These are phyloP conservation scores for Atrichornis clamosus DNA, from an alignment of 2,113 vertebrate genomes.

Conservation along the genomic window DNA sequence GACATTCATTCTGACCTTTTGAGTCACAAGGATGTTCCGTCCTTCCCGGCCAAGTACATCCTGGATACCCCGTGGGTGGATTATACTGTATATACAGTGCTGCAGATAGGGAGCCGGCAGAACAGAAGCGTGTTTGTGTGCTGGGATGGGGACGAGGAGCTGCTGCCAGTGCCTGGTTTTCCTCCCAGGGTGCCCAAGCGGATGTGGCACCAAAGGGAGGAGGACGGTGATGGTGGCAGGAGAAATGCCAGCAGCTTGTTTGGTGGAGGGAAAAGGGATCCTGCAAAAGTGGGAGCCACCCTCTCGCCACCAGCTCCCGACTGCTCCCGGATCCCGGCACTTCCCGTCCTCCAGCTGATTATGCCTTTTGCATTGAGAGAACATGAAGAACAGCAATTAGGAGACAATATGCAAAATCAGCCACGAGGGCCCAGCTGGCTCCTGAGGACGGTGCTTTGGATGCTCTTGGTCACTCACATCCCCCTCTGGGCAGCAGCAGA, in stretches of 20 bases:
- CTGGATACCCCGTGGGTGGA: slow-evolving; percentile 5
- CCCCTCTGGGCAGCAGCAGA: neutral
- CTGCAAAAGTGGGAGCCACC: neutral
- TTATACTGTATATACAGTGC: slow-evolving; percentile 5
- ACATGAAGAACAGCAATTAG: neutral
- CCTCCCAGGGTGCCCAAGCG: neutral
- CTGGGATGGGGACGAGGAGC: neutral
- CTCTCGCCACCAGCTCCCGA: neutral
- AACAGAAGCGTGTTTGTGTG: neutral
- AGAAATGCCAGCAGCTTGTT: neutral
- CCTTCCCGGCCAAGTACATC: slow-evolving; percentile 3
- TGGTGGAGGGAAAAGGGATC: neutral
- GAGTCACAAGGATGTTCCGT: slow-evolving; percentile 51
- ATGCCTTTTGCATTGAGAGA: neutral
- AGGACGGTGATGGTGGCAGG: neutral
- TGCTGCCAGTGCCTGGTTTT: neutral
- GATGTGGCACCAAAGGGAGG: neutral
- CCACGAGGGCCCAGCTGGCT: neutral
- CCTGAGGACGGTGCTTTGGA: neutral
- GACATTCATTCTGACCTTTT: slow-evolving; percentile 53
- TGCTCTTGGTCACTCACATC: neutral
- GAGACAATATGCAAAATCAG: neutral
- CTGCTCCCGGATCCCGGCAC: neutral
- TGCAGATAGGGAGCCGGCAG: neutral
- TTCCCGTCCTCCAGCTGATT: neutral